Evolutionary conservation across 2,888 invertebrate genomes (phyloP).

Genomic region (Glomeris marginata): DNA sequence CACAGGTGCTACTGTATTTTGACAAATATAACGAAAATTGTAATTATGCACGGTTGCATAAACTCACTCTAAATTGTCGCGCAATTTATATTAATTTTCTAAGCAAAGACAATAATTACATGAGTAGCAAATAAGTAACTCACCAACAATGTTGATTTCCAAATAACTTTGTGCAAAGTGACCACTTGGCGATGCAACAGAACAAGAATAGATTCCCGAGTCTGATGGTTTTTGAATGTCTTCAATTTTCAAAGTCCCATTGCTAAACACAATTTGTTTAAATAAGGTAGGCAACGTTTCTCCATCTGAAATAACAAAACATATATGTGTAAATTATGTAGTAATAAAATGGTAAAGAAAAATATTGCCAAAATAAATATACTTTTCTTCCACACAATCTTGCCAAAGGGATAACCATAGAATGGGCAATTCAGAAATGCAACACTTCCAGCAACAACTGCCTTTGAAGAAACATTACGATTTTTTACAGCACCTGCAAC

Average conservation of each 20-base stretch:
- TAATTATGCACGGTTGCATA: too few species aligned
- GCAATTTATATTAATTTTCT: too few species aligned
- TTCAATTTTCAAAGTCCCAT: constrained; percentile 84
- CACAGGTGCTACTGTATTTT: too few species aligned
- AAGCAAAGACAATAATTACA: too few species aligned
- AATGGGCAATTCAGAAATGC: constrained; percentile 14
- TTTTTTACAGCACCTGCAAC: neutral
- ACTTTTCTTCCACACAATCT: constrained; percentile 15
- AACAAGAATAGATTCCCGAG: constrained; percentile 87
- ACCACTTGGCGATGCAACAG: constrained; percentile 79
- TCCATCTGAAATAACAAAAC: constrained; percentile 39
- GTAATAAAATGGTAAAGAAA: too few species aligned
- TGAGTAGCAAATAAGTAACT: constrained; percentile 38
- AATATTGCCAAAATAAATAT: neutral
- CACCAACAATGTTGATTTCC: constrained; percentile 93
- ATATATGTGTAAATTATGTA: neutral
- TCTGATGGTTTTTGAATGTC: constrained; percentile 84
- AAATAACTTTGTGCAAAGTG: constrained; percentile 44
- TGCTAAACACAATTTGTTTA: constrained; percentile 83
- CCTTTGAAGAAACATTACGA: neutral
- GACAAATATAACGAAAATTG: too few species aligned
- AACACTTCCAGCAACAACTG: constrained; percentile 4
- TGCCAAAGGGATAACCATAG: constrained; percentile 14
- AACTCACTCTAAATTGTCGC: too few species aligned
- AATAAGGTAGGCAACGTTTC: constrained; percentile 81